Percentiles rank a stretch among this genome's conserved stretches.
Evolutionary conservation across 64 coral and sea anemone species (phyloP).

Genomic region (Trachythela sp.): DNA sequence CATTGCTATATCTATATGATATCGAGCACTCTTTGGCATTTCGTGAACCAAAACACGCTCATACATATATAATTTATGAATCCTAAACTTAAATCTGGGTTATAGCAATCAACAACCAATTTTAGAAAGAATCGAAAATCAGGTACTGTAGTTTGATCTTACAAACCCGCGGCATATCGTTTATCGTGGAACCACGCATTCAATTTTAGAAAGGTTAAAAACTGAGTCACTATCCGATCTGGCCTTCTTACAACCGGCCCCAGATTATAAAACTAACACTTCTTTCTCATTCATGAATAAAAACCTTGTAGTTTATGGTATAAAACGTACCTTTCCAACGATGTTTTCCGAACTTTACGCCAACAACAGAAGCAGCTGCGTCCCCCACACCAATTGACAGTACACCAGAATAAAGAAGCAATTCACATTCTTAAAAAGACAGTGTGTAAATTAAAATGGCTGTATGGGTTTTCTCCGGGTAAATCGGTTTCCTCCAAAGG

Average conservation of each 20-base stretch:
- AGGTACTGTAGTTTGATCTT: no score
- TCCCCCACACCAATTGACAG: conserved; percentile 87
- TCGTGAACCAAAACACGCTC: no score
- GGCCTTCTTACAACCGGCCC: no score
- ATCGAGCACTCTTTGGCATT: no score
- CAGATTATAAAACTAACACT: not conserved
- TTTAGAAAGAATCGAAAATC: no score
- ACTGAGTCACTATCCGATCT: no score
- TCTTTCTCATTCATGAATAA: not conserved
- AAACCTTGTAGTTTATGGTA: not conserved
- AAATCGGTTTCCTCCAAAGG: not conserved
- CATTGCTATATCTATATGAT: no score
- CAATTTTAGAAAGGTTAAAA: no score
- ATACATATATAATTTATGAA: not conserved
- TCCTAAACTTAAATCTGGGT: not conserved
- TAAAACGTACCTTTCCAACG: conserved; percentile 64
- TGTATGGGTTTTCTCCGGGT: not conserved
- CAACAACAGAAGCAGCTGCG: conserved; percentile 76
- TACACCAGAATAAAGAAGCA: conserved; percentile 83
- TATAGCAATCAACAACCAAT: no score
- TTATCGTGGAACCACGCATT: no score
- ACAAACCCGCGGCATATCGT: no score
- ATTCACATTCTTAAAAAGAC: conserved; percentile 43
- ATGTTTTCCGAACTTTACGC: conserved; percentile 59
- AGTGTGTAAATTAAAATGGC: not conserved